Conservation (phyloP, 2,888 invertebrate genomes). For the Coleophora deauratella region DNA sequence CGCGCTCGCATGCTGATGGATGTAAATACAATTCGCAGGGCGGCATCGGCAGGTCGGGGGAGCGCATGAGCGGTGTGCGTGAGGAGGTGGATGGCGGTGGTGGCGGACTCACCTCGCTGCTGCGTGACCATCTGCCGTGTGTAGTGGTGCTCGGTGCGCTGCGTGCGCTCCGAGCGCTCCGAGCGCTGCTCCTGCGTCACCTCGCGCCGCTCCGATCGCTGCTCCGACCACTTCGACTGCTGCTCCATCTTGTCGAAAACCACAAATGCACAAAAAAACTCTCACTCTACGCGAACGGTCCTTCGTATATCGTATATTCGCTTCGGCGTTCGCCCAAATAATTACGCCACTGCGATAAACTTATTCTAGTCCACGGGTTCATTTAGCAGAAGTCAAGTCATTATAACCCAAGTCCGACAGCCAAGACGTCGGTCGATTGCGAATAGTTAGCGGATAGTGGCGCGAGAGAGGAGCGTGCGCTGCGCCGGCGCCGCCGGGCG, state of each 20-base stretch:
- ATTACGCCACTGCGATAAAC: slow-evolving; percentile 67
- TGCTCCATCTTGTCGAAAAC: slow-evolving; percentile 80
- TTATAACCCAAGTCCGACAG: slow-evolving; percentile 82
- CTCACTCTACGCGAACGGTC: slow-evolving; percentile 65
- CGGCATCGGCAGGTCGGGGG: slow-evolving; percentile 6
- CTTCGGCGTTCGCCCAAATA: slow-evolving; percentile 52
- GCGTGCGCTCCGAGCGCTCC: slow-evolving; percentile 49
- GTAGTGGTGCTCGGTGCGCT: slow-evolving; percentile 83
- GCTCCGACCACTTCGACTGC: slow-evolving; percentile 75
- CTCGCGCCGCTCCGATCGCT: slow-evolving; percentile 60
- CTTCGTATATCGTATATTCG: slow-evolving; percentile 45
- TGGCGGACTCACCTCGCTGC: slow-evolving; percentile 80
- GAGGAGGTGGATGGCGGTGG: slow-evolving; percentile 6
- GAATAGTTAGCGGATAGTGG: slow-evolving; percentile 92
- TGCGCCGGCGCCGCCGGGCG: slow-evolving; percentile 37
- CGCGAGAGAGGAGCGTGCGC: slow-evolving; percentile 35
- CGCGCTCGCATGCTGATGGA: slow-evolving; percentile 20
- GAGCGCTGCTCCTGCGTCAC: slow-evolving; percentile 55
- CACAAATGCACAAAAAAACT: slow-evolving; percentile 63
- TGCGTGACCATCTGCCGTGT: slow-evolving; percentile 84
- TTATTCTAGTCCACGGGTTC: slow-evolving; percentile 72
- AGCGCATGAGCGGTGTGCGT: slow-evolving; percentile 10
- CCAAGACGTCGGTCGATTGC: slow-evolving; percentile 96
- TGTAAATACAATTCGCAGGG: slow-evolving; percentile 19
- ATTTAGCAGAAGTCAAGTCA: slow-evolving; percentile 85